A percentile compares a stretch with the other conserved stretches of the same genome.
Evolutionary conservation across 2,113 vertebrate genomes (phyloP).

Genomic region (Lamprologus lemairii): DNA sequence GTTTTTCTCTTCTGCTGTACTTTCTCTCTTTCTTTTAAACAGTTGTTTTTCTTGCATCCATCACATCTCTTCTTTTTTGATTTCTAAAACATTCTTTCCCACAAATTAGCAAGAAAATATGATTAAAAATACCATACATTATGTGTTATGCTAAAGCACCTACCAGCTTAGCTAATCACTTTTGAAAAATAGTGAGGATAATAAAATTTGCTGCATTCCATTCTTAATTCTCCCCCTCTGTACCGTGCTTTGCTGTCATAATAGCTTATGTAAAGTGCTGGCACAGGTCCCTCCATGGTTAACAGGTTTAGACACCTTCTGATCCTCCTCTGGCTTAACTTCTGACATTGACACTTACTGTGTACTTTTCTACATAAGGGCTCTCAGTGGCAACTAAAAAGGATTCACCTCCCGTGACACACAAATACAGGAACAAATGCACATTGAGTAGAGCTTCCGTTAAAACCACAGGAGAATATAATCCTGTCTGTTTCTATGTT

Average conservation of each 20-base stretch:
- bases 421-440: constrained; percentile 14
- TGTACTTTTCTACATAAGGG: not conserved
- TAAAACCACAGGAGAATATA: not conserved
- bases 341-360: constrained; percentile 11
- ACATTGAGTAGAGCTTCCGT: not conserved
- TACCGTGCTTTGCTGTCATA: not conserved
- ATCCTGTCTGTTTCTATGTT: not conserved
- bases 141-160: not conserved
- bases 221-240: not conserved
- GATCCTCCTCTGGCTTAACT: constrained; percentile 43
- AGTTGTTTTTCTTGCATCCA: not conserved
- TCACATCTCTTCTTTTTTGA: not conserved
- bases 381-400: constrained; percentile 23
- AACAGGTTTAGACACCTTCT: constrained; percentile 53
- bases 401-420: constrained; percentile 41
- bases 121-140: not conserved
- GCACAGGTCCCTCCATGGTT: constrained; percentile 18
- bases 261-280: constrained; percentile 43
- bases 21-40: not conserved
- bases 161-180: not conserved
- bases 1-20: not conserved
- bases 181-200: not conserved
- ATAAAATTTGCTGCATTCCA: not conserved
- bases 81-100: not conserved
- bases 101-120: not conserved